Conservation (phyloP, 1,140 invertebrate genomes). For the Drosophila lowei region DNA sequence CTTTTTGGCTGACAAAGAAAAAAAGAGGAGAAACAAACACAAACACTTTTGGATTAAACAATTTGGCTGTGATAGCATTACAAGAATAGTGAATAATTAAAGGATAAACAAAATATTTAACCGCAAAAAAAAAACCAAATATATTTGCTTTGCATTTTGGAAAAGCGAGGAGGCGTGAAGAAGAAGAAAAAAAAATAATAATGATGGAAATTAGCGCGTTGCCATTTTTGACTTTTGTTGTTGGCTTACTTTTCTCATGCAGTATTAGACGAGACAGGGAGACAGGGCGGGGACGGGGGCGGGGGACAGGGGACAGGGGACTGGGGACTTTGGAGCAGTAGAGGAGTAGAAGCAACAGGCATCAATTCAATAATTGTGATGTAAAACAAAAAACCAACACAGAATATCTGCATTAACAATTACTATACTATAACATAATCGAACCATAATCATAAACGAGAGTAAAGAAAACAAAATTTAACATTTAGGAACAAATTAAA, state of each 20-base stretch:
- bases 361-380: slow-evolving; percentile 81
- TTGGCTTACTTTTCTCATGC: slow-evolving; percentile 72
- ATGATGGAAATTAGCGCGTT: slow-evolving; percentile 33
- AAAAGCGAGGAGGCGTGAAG: slow-evolving; percentile 20
- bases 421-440: slow-evolving; percentile 43
- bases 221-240: slow-evolving; percentile 67
- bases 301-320: background rate
- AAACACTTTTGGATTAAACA: slow-evolving; percentile 82
- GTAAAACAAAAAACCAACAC: slow-evolving; percentile 46
- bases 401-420: slow-evolving; percentile 44
- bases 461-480: slow-evolving; percentile 60
- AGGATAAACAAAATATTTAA: slow-evolving; percentile 44
- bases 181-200: slow-evolving; percentile 18
- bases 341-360: slow-evolving; percentile 48
- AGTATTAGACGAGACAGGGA: slow-evolving; percentile 61
- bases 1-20: slow-evolving; percentile 8
- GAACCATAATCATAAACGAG: slow-evolving; percentile 36
- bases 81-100: slow-evolving; percentile 56
- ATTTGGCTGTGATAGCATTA: slow-evolving; percentile 83
- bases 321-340: background rate
- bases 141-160: slow-evolving; percentile 58
- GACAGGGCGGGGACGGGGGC: slow-evolving; percentile 15
- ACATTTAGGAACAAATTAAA: slow-evolving; percentile 76
- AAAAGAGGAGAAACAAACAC: slow-evolving; percentile 48
- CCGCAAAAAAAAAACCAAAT: slow-evolving; percentile 22